A percentile compares a stretch with the other conserved stretches of the same genome.
phyloP scores from a whole-genome alignment of 2,113 vertebrate species.

The Chlorocebus sabaeus region DNA sequence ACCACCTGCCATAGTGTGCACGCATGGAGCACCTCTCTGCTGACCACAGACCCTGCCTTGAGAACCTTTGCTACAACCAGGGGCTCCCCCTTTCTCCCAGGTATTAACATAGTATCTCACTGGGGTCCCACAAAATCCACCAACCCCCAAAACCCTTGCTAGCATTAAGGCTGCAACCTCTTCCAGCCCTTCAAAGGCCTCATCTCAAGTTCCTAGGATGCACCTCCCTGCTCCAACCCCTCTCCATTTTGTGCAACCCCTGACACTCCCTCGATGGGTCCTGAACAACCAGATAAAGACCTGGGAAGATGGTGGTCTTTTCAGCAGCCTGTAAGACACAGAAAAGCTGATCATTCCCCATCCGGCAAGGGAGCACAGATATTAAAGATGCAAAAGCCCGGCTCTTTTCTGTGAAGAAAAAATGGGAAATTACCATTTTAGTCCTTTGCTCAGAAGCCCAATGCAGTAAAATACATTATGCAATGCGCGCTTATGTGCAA shows the following conservation, averaged over 20 bases:
- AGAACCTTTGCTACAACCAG: not conserved
- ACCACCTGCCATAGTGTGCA: not conserved
- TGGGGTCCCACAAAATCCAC: no score
- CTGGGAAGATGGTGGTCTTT: not conserved
- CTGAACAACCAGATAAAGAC: not conserved
- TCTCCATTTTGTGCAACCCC: not conserved
- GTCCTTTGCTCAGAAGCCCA: not conserved
- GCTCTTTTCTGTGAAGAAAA: not conserved
- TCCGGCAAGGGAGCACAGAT: not conserved
- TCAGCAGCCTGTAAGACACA: not conserved
- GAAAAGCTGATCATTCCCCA: not conserved
- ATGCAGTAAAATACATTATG: not conserved
- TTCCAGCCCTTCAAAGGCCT: not conserved
- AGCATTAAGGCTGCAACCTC: not conserved
- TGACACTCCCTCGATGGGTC: not conserved
- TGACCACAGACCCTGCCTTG: not conserved
- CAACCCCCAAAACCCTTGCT: not conserved
- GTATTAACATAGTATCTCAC: not conserved
- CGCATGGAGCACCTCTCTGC: no score
- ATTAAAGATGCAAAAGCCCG: not conserved
- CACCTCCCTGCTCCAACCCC: not conserved
- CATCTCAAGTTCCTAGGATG: not conserved
- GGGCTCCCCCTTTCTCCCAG: not conserved
- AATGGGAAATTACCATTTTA: not conserved
- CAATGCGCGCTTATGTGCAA: not conserved